Evolutionary conservation across 2,797 vertebrate genomes (phyloP), one percentile per base, ranked within the genome.

Genomic region (Pyrrhura leucotis): DNA sequence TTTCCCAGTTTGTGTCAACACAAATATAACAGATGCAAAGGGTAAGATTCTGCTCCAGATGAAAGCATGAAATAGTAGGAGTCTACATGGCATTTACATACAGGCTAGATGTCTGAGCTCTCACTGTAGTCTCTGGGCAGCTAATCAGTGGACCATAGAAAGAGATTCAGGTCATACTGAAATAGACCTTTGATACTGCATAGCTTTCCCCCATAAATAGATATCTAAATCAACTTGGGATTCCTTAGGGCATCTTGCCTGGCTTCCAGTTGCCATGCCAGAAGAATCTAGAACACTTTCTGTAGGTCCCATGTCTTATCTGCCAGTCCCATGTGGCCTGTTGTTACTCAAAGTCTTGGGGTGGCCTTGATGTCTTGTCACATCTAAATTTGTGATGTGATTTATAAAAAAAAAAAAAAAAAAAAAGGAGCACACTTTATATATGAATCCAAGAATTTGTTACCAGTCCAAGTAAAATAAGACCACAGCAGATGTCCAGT

Each of bases 71-170:
- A 47, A 26, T 23, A 33, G 35, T 28, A 66, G 44, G 35, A 91
- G 2, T 28, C 35, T 59, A 12, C 17, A 42, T 18, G 39, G 18
- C 23, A 44, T 25, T 44, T 84, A 6, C 6, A 23, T 0, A 0
- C 21, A 14, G 45, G 9, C 7, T 69, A 51, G 19, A 14, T 76
- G 47, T 16, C 44, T 67, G 21, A 75, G 33, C 25, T 59, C 29
- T 59, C 42, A 48, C 14, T 67, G 33, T 15, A 53, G 40, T 39
- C 23, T 69, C 67, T 89, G 83, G 29, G 25, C 29, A 77, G 35
- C 33, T 80, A 17, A 76, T 40, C 37, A 56, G 19, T 9, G 31
- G 17, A 89, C 10, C 25, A 35, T 47, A 16, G 37, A 39, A 50
- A 48, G 31, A 66, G 14, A 31, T 85, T 69, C 37, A 54, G 14